phyloP scores from a whole-genome alignment of 2,113 vertebrate species.

The Crotalus tigris region DNA sequence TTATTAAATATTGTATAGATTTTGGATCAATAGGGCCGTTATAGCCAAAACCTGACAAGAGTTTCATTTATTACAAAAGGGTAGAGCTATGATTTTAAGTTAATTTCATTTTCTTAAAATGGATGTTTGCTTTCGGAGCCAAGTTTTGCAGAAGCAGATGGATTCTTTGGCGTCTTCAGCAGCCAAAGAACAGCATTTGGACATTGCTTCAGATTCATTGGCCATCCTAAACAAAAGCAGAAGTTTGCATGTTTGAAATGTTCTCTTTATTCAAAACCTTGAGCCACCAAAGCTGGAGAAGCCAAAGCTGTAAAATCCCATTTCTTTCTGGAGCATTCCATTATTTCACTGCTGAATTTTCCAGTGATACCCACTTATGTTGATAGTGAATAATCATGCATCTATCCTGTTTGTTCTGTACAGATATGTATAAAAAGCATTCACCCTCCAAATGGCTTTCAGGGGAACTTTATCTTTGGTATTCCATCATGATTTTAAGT shows the following conservation, averaged over 20 bases:
- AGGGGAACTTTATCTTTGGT: neutral
- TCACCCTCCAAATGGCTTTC: neutral
- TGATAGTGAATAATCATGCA: neutral
- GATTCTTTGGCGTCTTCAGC: constrained; percentile 51
- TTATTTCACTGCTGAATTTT: constrained; percentile 37
- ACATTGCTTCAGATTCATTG: constrained; percentile 37
- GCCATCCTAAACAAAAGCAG: constrained; percentile 42
- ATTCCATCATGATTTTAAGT: neutral
- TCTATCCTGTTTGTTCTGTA: neutral
- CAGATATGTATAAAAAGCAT: neutral
- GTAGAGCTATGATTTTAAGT: constrained; percentile 16
- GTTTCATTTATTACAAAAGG: constrained; percentile 20
- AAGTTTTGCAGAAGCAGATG: constrained; percentile 39
- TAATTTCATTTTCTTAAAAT: constrained; percentile 39
- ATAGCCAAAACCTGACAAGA: constrained; percentile 9
- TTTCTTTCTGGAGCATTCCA: constrained; percentile 27
- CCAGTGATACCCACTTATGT: constrained; percentile 5
- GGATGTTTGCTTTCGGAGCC: constrained; percentile 37
- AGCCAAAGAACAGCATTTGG: constrained; percentile 22
- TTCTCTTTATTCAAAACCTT: constrained; percentile 33
- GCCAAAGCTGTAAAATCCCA: neutral
- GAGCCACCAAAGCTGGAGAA: constrained; percentile 24
- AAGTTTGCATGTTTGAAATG: constrained; percentile 37
- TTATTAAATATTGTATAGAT: constrained; percentile 19
- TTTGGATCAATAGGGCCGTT: constrained; percentile 19